These are phyloP conservation scores for Calyptomena viridis DNA, from an alignment of 2,113 vertebrate genomes.

Conservation along the genomic window DNA sequence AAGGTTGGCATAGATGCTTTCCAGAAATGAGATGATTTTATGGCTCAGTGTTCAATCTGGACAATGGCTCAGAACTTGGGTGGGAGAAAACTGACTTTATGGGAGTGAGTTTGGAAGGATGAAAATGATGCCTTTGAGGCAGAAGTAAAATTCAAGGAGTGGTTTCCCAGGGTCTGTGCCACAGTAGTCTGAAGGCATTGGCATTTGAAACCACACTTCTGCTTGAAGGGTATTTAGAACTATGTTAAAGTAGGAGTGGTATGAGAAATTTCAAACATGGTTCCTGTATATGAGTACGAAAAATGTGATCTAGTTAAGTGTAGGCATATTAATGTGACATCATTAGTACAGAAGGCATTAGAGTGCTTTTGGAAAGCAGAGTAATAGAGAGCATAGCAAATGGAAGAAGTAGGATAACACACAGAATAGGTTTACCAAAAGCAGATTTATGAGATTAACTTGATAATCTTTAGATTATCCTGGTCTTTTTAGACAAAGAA, in stretches of 20 bases:
- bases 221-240: neutral
- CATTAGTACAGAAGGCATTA: neutral
- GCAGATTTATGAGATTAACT: conserved; percentile 65
- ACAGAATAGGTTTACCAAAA: conserved; percentile 49
- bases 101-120: neutral
- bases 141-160: neutral
- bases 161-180: neutral
- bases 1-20: neutral
- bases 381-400: conserved; percentile 19
- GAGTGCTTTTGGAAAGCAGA: neutral
- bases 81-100: neutral
- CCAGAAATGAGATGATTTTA: neutral
- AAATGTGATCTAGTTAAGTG: conserved; percentile 18
- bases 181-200: neutral
- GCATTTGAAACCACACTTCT: neutral
- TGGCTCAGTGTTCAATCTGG: neutral
- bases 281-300: neutral
- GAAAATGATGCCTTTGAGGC: neutral
- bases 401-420: conserved; percentile 53
- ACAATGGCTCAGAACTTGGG: neutral
- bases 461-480: conserved; percentile 63
- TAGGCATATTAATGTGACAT: neutral
- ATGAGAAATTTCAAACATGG: neutral
- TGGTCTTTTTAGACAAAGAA: conserved; percentile 49
- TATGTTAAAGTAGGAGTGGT: neutral